Conservation (phyloP, 53 echinoderm and acorn worm genomes). For the Paracentrotus lividus region DNA sequence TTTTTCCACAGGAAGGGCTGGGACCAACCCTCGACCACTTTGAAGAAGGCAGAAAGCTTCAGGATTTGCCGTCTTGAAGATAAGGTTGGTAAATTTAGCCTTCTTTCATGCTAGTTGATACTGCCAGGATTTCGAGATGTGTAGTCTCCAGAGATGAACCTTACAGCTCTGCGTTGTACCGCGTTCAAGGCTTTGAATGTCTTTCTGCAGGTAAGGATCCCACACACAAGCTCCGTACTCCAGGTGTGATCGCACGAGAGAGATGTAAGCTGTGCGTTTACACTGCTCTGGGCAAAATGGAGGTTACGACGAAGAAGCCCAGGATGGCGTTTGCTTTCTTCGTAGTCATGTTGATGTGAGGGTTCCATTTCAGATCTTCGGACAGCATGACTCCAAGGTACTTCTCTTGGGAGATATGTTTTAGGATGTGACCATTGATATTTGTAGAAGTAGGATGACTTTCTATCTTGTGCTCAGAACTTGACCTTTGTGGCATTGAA, state of each 20-base stretch:
- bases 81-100: conserved; percentile 43
- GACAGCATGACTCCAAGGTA: conserved; percentile 67
- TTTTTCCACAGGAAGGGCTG: no score
- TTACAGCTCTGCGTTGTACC: conserved; percentile 17
- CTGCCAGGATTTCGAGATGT: no score
- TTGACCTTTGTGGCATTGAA: conserved; percentile 66
- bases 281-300: conserved; percentile 23
- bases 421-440: conserved; percentile 34
- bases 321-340: conserved; percentile 41
- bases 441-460: conserved; percentile 50
- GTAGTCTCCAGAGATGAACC: conserved; percentile 50
- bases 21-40: no score
- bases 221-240: conserved; percentile 60
- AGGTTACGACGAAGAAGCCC: conserved; percentile 6
- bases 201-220: conserved; percentile 55
- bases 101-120: conserved; percentile 10
- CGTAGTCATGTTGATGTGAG: conserved; percentile 35
- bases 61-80: no score
- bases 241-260: conserved; percentile 43
- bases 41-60: no score
- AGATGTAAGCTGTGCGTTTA: conserved; percentile 52
- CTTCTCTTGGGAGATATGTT: conserved; percentile 49
- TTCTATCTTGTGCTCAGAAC: conserved; percentile 57
- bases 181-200: conserved; percentile 14
- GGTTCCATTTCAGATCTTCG: conserved; percentile 25